Evolutionary conservation across 2,888 invertebrate genomes (phyloP).

Genomic region (Imbricaverruca yamaguchii): DNA sequence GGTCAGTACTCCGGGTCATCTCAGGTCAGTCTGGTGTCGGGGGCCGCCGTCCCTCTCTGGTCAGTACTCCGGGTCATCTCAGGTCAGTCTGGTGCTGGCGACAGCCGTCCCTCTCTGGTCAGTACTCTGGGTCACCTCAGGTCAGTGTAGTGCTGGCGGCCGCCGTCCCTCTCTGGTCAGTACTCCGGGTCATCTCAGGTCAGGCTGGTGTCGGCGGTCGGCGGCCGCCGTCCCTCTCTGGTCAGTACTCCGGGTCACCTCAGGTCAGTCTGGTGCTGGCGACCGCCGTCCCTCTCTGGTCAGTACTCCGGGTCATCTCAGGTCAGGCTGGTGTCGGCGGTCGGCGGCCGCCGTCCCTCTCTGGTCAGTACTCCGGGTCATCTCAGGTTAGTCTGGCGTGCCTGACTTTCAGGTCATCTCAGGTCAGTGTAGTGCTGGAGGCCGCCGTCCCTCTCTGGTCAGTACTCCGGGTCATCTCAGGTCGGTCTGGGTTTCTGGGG

Average conservation of each 20-base stretch:
- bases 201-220: conserved; percentile 55
- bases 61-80: conserved; percentile 27
- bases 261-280: conserved; percentile 56
- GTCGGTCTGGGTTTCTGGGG: too few relatives aligned
- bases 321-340: conserved; percentile 55
- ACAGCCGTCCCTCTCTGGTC: conserved; percentile 52
- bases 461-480: background rate
- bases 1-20: conserved; percentile 35
- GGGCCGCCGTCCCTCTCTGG: conserved; percentile 55
- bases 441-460: conserved; percentile 52
- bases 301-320: conserved; percentile 19
- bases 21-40: conserved; percentile 53
- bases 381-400: too few relatives aligned
- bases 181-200: background rate
- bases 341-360: conserved; percentile 56
- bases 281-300: conserved; percentile 52
- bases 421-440: conserved; percentile 57
- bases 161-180: conserved; percentile 50
- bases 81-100: conserved; percentile 57
- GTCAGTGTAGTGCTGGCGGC: conserved; percentile 59
- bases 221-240: conserved; percentile 57
- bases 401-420: too few relatives aligned
- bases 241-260: conserved; percentile 33
- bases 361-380: conserved; percentile 37
- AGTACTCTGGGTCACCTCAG: conserved; percentile 7